Base-by-base conservation (phyloP, 2,113 vertebrate genomes). In the Catagonus wagneri region DNA sequence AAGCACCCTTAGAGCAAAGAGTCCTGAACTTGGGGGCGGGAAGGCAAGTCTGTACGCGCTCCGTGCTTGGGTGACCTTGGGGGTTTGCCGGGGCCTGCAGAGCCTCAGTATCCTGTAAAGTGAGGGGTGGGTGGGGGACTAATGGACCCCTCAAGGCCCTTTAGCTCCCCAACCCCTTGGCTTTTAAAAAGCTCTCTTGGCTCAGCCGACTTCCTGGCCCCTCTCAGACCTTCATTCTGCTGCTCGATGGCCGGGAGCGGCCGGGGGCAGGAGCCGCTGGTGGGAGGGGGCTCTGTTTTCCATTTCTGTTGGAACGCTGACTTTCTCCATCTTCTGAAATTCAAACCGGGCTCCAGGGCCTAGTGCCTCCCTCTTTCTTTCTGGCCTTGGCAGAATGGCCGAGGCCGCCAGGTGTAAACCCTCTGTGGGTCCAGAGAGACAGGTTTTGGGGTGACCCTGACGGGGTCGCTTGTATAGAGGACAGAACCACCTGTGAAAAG, bases 41-140 rank as follows among this genome's bases (percentile, higher is more conserved):
- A 34, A 54, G 80, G 54, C 0, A 1, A 74, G 69, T 88, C 44
- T 5, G 4, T 50, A 44, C n/a, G 60, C 7, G 15, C 16, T 39
- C 36, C 4, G 88, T 61, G 44, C 50, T 11, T 11, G 60, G 52
- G 50, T 95, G 87, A 89, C 89, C 74, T 97, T 68, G 50, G 29
- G 29, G 29, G 27, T 16, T 52, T 9, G 34, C 29, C 3, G 0
- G 19, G 44, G 72, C 72, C 54, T 52, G 69, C 61, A 2, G 63
- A 79, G n/a, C 80, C 65, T 44, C 50, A 7, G 27, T 50, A 17
- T 11, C 75, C 83, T 83, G 25, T 74, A 29, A 75, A 83, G 7
- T 14, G 87, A 93, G 20, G 29, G 27, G 4, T 36, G 74, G n/a
- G 6, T 19, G 25, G n/a, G 23, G 58, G 58, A 52, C 39, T 63